phyloP scores from a whole-genome alignment of 1,140 invertebrate genomes.

The Apis florea region DNA sequence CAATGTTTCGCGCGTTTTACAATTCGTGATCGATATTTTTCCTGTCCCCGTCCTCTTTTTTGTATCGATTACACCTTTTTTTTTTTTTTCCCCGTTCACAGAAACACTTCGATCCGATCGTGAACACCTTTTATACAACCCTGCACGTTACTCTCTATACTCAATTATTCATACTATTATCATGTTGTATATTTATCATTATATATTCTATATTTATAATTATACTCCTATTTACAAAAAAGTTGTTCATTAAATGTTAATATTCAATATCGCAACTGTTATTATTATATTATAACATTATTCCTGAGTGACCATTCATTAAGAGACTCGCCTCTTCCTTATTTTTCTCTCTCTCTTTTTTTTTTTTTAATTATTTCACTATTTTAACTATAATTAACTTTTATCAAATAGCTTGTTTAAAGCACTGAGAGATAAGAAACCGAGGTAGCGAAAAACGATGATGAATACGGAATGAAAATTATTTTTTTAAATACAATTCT shows the following conservation, averaged over 20 bases:
- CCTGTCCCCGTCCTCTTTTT: background rate
- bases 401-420: constrained; percentile 47
- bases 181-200: constrained; percentile 27
- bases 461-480: constrained; percentile 20
- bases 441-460: constrained; percentile 35
- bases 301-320: constrained; percentile 77
- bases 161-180: constrained; percentile 34
- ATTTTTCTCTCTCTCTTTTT: background rate
- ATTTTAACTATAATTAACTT: constrained; percentile 4
- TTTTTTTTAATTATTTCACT: too few relatives aligned
- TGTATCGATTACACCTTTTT: background rate
- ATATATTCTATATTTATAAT: constrained; percentile 69
- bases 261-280: constrained; percentile 74
- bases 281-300: constrained; percentile 73
- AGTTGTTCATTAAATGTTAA: constrained; percentile 71
- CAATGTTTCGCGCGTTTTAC: too few relatives aligned
- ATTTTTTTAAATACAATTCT: background rate
- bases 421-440: constrained; percentile 37
- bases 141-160: constrained; percentile 43
- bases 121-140: constrained; percentile 22
- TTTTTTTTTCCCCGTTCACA: background rate
- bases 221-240: constrained; percentile 77
- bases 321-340: constrained; percentile 60
- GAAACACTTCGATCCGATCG: constrained; percentile 12
- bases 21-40: too few relatives aligned